A percentile compares a stretch with the other conserved stretches of the same genome.
Evolutionary conservation across 2,888 invertebrate genomes (phyloP).

Genomic region (Drosophila buzzatii): DNA sequence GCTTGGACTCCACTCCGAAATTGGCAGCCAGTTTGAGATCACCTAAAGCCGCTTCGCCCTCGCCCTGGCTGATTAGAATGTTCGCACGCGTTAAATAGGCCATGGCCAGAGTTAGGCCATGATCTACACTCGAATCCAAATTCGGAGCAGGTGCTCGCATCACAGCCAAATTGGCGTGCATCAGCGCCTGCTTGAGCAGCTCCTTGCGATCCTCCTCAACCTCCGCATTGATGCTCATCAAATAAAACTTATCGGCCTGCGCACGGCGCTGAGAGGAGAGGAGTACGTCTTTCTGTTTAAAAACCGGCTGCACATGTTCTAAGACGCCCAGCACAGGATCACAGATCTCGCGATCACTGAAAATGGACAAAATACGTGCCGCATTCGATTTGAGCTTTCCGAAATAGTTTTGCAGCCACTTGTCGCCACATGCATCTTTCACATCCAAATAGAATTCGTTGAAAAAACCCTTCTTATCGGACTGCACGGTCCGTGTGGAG

Average conservation of each 20-base stretch:
- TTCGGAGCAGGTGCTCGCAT: slow-evolving; percentile 89
- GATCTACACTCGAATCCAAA: slow-evolving; percentile 86
- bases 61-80: slow-evolving; percentile 87
- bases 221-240: slow-evolving; percentile 85
- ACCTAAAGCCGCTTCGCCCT: slow-evolving; percentile 87
- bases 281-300: slow-evolving; percentile 88
- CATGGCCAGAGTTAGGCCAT: slow-evolving; percentile 88
- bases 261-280: slow-evolving; percentile 88
- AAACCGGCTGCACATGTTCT: slow-evolving; percentile 89
- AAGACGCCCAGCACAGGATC: slow-evolving; percentile 87
- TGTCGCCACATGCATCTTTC: slow-evolving; percentile 83
- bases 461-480: slow-evolving; percentile 91
- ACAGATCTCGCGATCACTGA: slow-evolving; percentile 86
- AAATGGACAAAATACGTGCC: slow-evolving; percentile 86
- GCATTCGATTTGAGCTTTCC: slow-evolving; percentile 87
- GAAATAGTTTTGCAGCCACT: slow-evolving; percentile 88
- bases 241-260: slow-evolving; percentile 88
- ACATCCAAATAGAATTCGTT: slow-evolving; percentile 88
- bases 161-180: slow-evolving; percentile 90
- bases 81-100: slow-evolving; percentile 90
- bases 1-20: slow-evolving; percentile 87
- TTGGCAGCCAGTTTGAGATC: slow-evolving; percentile 90
- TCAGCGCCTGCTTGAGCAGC: slow-evolving; percentile 87
- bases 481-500: slow-evolving; percentile 91
- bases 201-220: slow-evolving; percentile 49